Base-by-base conservation (phyloP, 2,888 invertebrate genomes). In the Gastrophysa polygoni region DNA sequence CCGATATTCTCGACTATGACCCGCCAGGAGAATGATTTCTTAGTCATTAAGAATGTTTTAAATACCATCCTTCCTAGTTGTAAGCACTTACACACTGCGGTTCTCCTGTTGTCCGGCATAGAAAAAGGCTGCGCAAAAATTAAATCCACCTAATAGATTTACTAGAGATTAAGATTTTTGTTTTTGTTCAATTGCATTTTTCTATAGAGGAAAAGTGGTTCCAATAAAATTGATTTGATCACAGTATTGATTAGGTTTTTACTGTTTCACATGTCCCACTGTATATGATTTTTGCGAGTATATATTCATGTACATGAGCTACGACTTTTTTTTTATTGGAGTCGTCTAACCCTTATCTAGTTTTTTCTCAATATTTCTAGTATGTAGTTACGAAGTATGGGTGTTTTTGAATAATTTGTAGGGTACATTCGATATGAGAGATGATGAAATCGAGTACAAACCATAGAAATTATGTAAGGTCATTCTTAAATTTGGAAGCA, bases 21-120 rank as follows among this genome's bases (percentile, higher is more conserved):
- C n/a, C 68, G 68, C 64, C 68, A 49, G 67, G 71, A 70, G 66
- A 68, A 69, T 64, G 59, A 59, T 71, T 73, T 73, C 70, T 70
- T 71, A 71, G 63, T 63, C 64, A 58, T 68, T 71, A 69, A 71
- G 72, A 71, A 71, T 66, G 64, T 66, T 71, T 69, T 71, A 70
- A 67, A 58, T 50, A 56, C 32, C 71, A 71, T 63, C 54, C 43
- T 43, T 54, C 24, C 67, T 71, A 71, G 68, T 67, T 69, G 66
- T 71, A 71, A 69, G 71, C 66, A 54, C 44, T 54, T 67, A 66
- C 65, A 66, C 65, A 59, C 65, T 56, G 62, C 63, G 63, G 63
- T 61, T 63, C 38, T 38, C 38, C 38, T 38, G 38, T 29, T 59
- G 60, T 56, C 59, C 59, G 59, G 58, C 55, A 47, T 29, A 32